A percentile compares a stretch with the other conserved stretches of the same genome.
These are phyloP conservation scores for Oncorhynchus kisutch DNA, from an alignment of 2,113 vertebrate species.

Conservation along the genomic window DNA sequence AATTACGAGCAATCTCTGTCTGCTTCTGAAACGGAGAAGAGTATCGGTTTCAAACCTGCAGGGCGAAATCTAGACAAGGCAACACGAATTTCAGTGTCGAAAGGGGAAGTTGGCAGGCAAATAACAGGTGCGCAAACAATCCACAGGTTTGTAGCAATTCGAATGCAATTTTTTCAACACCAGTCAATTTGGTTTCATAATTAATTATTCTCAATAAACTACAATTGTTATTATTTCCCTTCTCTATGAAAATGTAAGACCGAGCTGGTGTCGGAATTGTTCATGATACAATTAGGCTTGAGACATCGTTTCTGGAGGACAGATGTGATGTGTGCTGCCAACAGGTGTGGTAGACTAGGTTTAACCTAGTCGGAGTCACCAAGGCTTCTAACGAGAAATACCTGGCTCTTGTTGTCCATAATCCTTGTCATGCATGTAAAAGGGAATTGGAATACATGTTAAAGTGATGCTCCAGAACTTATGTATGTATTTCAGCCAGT, in stretches of 20 bases:
- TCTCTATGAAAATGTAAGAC: too few relatives aligned
- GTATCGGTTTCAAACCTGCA: neutral
- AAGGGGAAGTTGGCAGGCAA: neutral
- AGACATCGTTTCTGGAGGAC: neutral
- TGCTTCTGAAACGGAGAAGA: neutral
- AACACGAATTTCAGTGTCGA: neutral
- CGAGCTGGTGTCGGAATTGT: neutral
- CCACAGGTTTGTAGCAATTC: conserved; percentile 21
- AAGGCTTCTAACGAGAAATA: too few relatives aligned
- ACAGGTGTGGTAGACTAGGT: too few relatives aligned
- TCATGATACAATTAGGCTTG: neutral
- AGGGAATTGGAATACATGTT: too few relatives aligned
- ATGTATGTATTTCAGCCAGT: too few relatives aligned
- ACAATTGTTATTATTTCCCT: neutral
- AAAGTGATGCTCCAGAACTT: too few relatives aligned
- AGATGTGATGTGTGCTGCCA: too few relatives aligned
- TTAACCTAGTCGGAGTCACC: too few relatives aligned
- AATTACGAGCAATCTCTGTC: neutral
- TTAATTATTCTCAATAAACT: neutral
- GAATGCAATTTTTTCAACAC: neutral
- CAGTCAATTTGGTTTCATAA: neutral
- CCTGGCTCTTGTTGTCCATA: too few relatives aligned
- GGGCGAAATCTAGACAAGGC: neutral
- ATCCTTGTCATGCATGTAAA: too few relatives aligned
- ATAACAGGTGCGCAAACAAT: conserved; percentile 23